Base-by-base conservation (phyloP, 2,888 invertebrate genomes). In the Amphimallon solstitiale region DNA sequence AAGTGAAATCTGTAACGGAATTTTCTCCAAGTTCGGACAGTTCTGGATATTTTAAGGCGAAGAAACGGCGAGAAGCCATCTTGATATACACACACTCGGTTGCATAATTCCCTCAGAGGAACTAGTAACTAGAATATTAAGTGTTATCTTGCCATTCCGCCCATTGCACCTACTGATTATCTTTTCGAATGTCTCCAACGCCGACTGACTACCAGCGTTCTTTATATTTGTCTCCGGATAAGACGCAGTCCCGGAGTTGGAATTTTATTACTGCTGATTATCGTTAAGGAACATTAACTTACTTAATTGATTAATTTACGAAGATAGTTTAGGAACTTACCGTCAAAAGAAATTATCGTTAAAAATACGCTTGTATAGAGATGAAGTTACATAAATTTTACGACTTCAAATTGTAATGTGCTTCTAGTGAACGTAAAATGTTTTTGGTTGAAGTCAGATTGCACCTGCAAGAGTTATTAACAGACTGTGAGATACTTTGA, bases 61-160 rank as follows among this genome's bases (percentile, higher is more conserved):
- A 54, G 64, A 66, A 67, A 63, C 65, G 63, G 46, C 56, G 45
- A 66, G 63, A 63, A 60, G 68, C 68, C 68, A 65, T 67, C 67
- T 54, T 48, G 48, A 54, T 54, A 54, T 66, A 69, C 69, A 69
- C 68, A 69, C 71, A 69, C 67, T 71, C 67, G 68, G 68, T 61
- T 69, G 71, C 69, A 66, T 69, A 69, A 71, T 68, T 68, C 64
- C 68, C 56, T 17, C 12, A 19, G 49, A 73, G 75, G 73, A 73
- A 75, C 75, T 75, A 77, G 73, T 75, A 75, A 76, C 76, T 74
- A 72, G 76, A 76, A 76, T 77, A 76, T 77, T 76, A 76, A 77
- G 75, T 77, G 76, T 75, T 78, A 78, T 78, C 78, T 74, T 73
- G 70, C 72, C 70, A 73, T 78, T 78, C 78, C 77, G 76, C 75